A percentile compares a stretch with the other conserved stretches of the same genome.
These are phyloP conservation scores for Heliothis virescens DNA, from an alignment of 1,140 invertebrate genomes.

Conservation along the genomic window DNA sequence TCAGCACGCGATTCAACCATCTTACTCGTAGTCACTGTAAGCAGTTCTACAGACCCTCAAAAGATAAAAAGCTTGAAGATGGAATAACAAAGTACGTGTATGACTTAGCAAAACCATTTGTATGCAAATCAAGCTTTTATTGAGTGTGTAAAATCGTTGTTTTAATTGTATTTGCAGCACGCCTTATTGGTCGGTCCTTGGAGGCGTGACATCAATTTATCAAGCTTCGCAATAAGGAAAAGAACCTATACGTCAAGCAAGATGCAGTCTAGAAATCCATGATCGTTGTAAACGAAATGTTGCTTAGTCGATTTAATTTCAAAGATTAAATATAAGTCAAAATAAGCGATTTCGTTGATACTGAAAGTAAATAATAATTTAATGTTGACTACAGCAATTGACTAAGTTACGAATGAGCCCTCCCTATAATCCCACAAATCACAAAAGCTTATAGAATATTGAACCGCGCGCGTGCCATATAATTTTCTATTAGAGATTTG, in stretches of 20 bases:
- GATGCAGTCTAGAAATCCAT: not conserved
- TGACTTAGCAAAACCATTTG: constrained; percentile 28
- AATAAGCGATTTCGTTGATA: too few relatives aligned
- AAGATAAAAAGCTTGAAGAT: constrained; percentile 20
- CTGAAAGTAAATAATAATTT: too few relatives aligned
- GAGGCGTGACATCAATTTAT: constrained; percentile 36
- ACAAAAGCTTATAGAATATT: not conserved
- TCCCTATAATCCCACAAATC: not conserved
- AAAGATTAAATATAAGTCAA: too few relatives aligned
- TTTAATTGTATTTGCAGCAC: constrained; percentile 25
- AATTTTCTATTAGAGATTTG: not conserved
- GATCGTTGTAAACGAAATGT: too few relatives aligned
- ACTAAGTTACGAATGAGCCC: not conserved
- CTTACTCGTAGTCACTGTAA: not conserved
- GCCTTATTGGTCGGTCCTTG: constrained; percentile 27
- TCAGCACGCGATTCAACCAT: not conserved
- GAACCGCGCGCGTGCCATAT: not conserved
- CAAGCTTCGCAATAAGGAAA: constrained; percentile 16
- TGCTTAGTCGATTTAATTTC: not conserved
- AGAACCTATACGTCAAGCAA: not conserved
- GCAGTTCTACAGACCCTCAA: constrained; percentile 1
- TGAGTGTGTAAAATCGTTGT: constrained; percentile 31
- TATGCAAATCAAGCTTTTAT: constrained; percentile 36
- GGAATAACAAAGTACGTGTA: constrained; percentile 15
- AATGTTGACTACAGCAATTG: too few relatives aligned